Conservation (phyloP, 2,113 vertebrate genomes). For the Notarius lentiginosus region DNA sequence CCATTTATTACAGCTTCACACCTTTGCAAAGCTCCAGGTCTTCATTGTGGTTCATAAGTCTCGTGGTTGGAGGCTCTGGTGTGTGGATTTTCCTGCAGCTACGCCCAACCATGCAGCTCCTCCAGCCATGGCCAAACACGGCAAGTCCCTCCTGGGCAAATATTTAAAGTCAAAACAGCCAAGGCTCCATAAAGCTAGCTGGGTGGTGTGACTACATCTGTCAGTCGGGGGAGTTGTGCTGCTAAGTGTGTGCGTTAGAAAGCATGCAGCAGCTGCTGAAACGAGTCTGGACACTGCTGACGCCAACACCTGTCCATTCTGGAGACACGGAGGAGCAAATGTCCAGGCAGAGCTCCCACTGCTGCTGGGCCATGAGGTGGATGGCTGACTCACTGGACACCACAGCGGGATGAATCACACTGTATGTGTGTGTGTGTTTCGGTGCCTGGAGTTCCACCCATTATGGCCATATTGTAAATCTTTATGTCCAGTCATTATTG, state of each 20-base stretch:
- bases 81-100: slow-evolving; percentile 25
- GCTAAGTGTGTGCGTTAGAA: slow-evolving; percentile 48
- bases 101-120: slow-evolving; percentile 37
- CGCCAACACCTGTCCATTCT: slow-evolving; percentile 76
- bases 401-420: slow-evolving; percentile 41
- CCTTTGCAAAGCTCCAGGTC: slow-evolving; percentile 22
- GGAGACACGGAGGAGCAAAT: slow-evolving; percentile 74
- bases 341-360: slow-evolving; percentile 64
- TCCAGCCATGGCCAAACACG: slow-evolving; percentile 55
- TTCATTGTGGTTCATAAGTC: slow-evolving; percentile 31
- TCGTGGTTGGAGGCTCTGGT: slow-evolving; percentile 41
- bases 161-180: slow-evolving; percentile 82
- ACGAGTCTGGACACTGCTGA: slow-evolving; percentile 74
- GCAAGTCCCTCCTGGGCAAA: slow-evolving; percentile 73
- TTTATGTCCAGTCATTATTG: slow-evolving; percentile 32
- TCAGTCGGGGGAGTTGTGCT: slow-evolving; percentile 57
- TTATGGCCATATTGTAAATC: slow-evolving; percentile 43
- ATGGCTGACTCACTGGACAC: slow-evolving; percentile 45
- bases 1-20: slow-evolving; percentile 20
- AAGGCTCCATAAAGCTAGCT: slow-evolving; percentile 72
- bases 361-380: slow-evolving; percentile 45
- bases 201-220: slow-evolving; percentile 75
- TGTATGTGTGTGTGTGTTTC: slow-evolving; percentile 22
- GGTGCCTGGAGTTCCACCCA: slow-evolving; percentile 24
- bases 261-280: slow-evolving; percentile 71